Percentiles rank a stretch among this genome's conserved stretches.
These are phyloP conservation scores for Dryocosmus kuriphilus DNA, from an alignment of 2,888 invertebrate species.

Conservation along the genomic window DNA sequence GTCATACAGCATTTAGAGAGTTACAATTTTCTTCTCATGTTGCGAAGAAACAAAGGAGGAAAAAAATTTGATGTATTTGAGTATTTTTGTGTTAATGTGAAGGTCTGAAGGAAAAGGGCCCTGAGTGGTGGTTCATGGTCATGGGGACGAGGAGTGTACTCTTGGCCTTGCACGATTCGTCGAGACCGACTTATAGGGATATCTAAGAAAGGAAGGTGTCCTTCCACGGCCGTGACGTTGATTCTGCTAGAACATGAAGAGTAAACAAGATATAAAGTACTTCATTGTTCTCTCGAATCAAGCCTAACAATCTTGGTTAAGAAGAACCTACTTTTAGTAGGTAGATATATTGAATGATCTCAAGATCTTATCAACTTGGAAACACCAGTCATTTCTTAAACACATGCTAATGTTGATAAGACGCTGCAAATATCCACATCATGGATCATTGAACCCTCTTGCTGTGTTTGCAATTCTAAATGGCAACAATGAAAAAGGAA, in stretches of 20 bases:
- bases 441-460: conserved; percentile 6
- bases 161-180: conserved; percentile 39
- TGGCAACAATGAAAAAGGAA: not conserved
- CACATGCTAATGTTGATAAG: not conserved
- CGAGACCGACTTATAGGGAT: conserved; percentile 36
- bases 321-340: not conserved
- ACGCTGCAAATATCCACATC: not conserved
- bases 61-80: not conserved
- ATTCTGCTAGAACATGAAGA: conserved; percentile 13
- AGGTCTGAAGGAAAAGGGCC: conserved; percentile 24
- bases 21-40: not conserved
- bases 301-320: not conserved
- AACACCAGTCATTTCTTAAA: not conserved
- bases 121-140: conserved; percentile 39
- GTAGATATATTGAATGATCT: not conserved
- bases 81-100: conserved; percentile 18
- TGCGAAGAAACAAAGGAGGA: not conserved
- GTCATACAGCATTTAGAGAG: conserved; percentile 6
- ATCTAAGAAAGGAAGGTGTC: conserved; percentile 37
- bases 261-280: conserved; percentile 24
- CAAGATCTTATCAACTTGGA: not conserved
- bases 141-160: not conserved
- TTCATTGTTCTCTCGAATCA: conserved; percentile 34
- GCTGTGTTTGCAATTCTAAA: not conserved
- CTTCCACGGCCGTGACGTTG: conserved; percentile 28